A percentile compares a stretch with the other conserved stretches of the same genome.
These are phyloP conservation scores for Micromys minutus DNA, from an alignment of 2,113 vertebrate genomes.

Conservation along the genomic window DNA sequence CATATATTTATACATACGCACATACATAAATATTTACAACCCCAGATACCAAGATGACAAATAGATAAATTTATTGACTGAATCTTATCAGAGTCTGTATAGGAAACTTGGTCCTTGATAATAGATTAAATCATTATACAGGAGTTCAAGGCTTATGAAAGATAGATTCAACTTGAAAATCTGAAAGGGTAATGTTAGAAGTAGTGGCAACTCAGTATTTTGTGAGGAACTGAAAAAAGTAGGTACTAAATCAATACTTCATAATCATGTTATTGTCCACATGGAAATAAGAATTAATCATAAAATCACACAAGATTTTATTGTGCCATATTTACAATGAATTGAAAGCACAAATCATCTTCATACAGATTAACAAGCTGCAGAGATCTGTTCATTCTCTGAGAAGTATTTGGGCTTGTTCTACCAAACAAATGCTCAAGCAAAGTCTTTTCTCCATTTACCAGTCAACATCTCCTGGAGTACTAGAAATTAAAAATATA, in stretches of 20 bases:
- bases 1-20: not conserved
- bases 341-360: no score
- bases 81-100: not conserved
- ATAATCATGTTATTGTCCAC: not conserved
- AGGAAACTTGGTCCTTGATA: not conserved
- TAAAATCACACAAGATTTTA: slow-evolving; percentile 32
- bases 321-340: slow-evolving; percentile 23
- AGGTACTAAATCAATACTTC: not conserved
- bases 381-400: not conserved
- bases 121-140: not conserved
- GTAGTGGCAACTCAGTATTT: not conserved
- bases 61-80: not conserved
- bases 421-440: slow-evolving; percentile 35
- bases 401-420: slow-evolving; percentile 5
- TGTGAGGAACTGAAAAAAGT: not conserved
- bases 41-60: not conserved
- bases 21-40: not conserved
- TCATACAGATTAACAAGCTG: slow-evolving; percentile 28
- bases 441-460: not conserved
- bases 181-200: not conserved
- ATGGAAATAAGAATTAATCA: slow-evolving; percentile 11
- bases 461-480: not conserved
- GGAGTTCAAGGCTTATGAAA: not conserved
- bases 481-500: not conserved
- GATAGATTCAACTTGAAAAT: not conserved